Conservation (phyloP, 2,888 invertebrate genomes). For the Tenthredo livida region DNA sequence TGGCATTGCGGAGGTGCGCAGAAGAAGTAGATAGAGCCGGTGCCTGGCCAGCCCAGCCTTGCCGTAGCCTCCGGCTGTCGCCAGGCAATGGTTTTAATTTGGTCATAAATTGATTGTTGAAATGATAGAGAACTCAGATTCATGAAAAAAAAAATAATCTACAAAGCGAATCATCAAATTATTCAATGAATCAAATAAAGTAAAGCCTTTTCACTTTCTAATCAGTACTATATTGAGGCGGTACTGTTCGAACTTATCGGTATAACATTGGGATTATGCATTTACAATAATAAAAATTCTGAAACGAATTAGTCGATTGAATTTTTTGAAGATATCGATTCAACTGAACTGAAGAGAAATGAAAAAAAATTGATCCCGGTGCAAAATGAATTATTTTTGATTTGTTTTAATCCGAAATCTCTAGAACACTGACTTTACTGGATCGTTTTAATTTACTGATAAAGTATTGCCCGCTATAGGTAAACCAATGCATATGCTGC, state of each 20-base stretch:
- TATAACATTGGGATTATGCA: background rate
- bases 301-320: background rate
- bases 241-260: background rate
- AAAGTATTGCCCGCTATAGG: background rate
- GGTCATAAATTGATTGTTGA: background rate
- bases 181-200: background rate
- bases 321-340: background rate
- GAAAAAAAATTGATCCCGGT: background rate
- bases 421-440: background rate
- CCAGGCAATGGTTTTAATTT: constrained; percentile 8
- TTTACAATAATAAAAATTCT: background rate
- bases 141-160: background rate
- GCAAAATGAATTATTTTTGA: background rate
- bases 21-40: constrained; percentile 24
- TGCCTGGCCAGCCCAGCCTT: constrained; percentile 34
- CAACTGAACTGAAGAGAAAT: background rate
- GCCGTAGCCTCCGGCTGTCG: background rate
- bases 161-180: background rate
- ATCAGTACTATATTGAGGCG: background rate
- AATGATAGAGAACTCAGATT: background rate
- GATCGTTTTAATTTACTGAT: background rate
- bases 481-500: background rate
- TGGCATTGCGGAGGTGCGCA: constrained; percentile 40
- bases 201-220: background rate
- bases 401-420: background rate